Evolutionary conservation across 2,113 vertebrate species (phyloP).

Genomic region (Trochalopteron elliotii): DNA sequence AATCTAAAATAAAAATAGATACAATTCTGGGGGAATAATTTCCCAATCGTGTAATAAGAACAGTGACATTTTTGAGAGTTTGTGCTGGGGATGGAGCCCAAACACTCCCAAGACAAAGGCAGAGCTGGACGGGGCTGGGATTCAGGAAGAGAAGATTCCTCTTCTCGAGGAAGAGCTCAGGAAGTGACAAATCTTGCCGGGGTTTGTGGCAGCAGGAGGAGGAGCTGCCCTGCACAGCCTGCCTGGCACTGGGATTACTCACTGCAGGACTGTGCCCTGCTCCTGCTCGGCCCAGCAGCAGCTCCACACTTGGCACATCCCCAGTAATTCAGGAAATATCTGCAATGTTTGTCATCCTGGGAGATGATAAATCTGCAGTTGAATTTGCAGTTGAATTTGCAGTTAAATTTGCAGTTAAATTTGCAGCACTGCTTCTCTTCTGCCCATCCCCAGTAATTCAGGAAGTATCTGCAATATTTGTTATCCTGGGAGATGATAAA

Average conservation of each 20-base stretch:
- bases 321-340: background rate
- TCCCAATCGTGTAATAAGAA: background rate
- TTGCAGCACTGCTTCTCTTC: too few relatives aligned
- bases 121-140: slow-evolving; percentile 28
- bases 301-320: background rate
- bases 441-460: rapidly evolving
- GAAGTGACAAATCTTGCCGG: background rate
- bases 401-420: too few relatives aligned
- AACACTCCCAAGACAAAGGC: background rate
- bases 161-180: background rate
- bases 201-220: background rate
- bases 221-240: background rate
- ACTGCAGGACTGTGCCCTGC: background rate
- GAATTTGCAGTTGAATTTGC: too few relatives aligned
- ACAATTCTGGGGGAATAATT: background rate
- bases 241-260: background rate
- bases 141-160: background rate
- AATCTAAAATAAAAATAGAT: background rate
- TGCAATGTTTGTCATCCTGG: background rate
- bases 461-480: background rate
- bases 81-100: background rate
- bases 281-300: background rate
- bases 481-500: background rate
- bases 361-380: background rate
- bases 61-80: background rate